Conservation (phyloP, 2,888 invertebrate genomes). For the Eupithecia vulgata region DNA sequence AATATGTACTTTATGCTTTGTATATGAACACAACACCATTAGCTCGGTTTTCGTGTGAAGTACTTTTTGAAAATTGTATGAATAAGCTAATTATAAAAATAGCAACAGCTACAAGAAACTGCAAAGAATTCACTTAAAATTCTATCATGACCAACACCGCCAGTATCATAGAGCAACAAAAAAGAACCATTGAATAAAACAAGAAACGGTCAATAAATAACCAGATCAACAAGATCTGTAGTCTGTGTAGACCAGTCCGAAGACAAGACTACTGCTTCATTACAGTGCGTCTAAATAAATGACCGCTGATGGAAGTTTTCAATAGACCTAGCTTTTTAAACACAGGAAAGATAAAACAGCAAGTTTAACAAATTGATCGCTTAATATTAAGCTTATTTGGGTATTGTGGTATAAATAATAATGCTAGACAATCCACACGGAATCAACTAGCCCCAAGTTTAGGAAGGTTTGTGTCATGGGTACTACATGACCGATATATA, state of each 20-base stretch:
- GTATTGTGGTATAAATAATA: too few species aligned
- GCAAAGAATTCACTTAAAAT: slow-evolving; percentile 1
- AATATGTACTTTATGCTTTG: too few species aligned
- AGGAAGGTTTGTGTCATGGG: too few species aligned
- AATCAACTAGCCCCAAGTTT: too few species aligned
- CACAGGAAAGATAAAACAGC: slow-evolving; percentile 24
- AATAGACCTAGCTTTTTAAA: slow-evolving; percentile 64
- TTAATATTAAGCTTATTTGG: background rate
- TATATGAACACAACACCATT: too few species aligned
- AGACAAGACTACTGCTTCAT: slow-evolving; percentile 59
- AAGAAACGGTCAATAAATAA: slow-evolving; percentile 50
- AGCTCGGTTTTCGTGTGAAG: background rate
- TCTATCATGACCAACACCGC: slow-evolving; percentile 15
- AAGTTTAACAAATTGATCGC: background rate
- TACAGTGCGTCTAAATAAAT: slow-evolving; percentile 66
- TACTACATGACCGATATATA: too few species aligned
- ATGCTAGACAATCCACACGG: too few species aligned
- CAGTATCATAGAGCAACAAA: slow-evolving; percentile 21
- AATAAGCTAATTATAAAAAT: background rate
- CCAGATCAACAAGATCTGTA: slow-evolving; percentile 48
- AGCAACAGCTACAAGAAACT: background rate
- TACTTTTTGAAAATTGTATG: background rate
- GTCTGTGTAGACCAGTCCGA: slow-evolving; percentile 50
- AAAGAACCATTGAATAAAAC: slow-evolving; percentile 35
- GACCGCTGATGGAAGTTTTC: slow-evolving; percentile 70